Evolutionary conservation across 2,888 invertebrate species (phyloP).

Genomic region (Platycheirus rosarum): DNA sequence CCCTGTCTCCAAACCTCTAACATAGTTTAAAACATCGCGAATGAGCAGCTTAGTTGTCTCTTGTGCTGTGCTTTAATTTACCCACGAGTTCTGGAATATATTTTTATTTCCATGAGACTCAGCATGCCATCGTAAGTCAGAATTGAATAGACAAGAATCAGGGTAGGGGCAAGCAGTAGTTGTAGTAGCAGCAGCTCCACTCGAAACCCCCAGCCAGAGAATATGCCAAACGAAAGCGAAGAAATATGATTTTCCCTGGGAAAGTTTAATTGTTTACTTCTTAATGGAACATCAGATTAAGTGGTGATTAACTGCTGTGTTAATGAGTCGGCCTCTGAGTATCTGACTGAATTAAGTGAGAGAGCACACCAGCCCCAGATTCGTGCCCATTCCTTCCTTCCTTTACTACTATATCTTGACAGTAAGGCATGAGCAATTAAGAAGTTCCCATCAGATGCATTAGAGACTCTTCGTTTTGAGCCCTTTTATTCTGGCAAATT

Average conservation of each 20-base stretch:
- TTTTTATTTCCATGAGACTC: slow-evolving; percentile 28
- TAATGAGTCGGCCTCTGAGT: slow-evolving; percentile 64
- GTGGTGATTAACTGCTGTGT: slow-evolving; percentile 72
- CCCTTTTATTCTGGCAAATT: no score
- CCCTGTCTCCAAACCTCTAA: neutral
- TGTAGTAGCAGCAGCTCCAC: neutral
- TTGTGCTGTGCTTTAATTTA: neutral
- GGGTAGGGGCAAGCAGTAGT: neutral
- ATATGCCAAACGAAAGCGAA: slow-evolving; percentile 44
- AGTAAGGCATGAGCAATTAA: neutral
- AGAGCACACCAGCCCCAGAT: neutral
- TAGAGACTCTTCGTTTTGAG: neutral
- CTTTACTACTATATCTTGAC: neutral
- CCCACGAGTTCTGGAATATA: neutral
- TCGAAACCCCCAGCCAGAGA: neutral
- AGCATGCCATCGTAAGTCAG: slow-evolving; percentile 40
- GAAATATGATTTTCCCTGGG: slow-evolving; percentile 62
- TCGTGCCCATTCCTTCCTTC: no score
- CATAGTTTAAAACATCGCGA: slow-evolving; percentile 54
- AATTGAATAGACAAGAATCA: neutral
- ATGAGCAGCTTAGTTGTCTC: slow-evolving; percentile 41
- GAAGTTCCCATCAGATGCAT: neutral
- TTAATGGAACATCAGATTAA: slow-evolving; percentile 73
- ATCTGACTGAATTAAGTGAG: slow-evolving; percentile 36
- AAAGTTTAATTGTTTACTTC: slow-evolving; percentile 36